Base-by-base conservation (phyloP, 2,888 invertebrate species). In the Cosmia trapezina region DNA sequence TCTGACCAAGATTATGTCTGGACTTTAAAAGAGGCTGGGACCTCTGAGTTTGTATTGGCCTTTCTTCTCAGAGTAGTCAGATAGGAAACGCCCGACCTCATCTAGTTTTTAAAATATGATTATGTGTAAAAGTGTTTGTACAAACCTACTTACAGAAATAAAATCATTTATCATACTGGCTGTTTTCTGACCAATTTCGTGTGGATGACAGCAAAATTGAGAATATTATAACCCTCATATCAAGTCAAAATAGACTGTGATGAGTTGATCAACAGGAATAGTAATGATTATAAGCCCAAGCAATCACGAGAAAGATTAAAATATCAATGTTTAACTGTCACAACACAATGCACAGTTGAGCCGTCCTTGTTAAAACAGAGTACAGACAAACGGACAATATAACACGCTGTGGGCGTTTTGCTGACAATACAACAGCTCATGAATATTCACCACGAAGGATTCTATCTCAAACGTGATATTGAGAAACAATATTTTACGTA, bases 391-490 rank as follows among this genome's bases (percentile, higher is more conserved):
- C 80, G 86, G 59, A 81, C 70, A 84, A 75, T 78, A 63, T 37
- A 65, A 63, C 63, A 77, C 62, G 57, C 33, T 67, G 80, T 74
- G 45, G 73, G 33, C 67, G 72, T 76, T 33, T 67, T 41, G 28
- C 63, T 70, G 75, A 83, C 80, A 83, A 86, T 83, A 71, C 67
- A 62, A 14, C 37, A 4, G 37, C 80, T 82, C 63, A 88, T 91
- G 87, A 86, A 89, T 91, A 91, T 91, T 89, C 82, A 87, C 66
- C 59, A 70, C 22, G 47, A 87, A 89, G 88, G 88, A 88, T 90
- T 89, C 86, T 87, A 89, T 88, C 84, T 87, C 70, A 76, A 78
- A 75, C 74, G 71, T 57, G 43, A 1, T 70, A 43, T 70, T 66
- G 41, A 76, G 70, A 59, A 81, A 70, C 70, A 47, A 65, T 70